Evolutionary conservation across 2,888 invertebrate genomes (phyloP).

Genomic region (Encarsia formosa): DNA sequence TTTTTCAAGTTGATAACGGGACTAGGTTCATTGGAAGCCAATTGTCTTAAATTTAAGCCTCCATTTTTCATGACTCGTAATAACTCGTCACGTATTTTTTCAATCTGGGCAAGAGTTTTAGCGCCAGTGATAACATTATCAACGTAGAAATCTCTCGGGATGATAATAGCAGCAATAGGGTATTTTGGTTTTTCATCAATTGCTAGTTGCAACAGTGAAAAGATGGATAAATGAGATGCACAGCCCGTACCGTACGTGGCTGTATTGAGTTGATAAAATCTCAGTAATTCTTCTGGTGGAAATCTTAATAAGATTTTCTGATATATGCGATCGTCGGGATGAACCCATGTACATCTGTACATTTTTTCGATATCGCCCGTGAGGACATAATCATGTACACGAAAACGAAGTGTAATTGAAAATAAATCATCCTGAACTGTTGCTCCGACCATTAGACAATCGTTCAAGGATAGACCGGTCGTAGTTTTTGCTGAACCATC

Average conservation of each 20-base stretch:
- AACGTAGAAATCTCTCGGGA: constrained; percentile 1
- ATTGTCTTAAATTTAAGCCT: constrained; percentile 5
- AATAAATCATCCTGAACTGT: constrained; percentile 29
- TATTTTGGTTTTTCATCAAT: background rate
- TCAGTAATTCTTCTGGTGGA: background rate
- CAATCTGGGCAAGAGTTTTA: background rate
- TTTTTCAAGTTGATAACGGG: background rate
- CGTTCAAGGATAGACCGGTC: constrained; percentile 33
- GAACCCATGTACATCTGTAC: background rate
- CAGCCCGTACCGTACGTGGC: constrained; percentile 1
- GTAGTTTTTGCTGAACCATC: constrained; percentile 34
- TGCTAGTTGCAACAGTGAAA: background rate
- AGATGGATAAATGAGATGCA: background rate
- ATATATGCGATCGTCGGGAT: background rate
- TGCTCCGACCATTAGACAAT: constrained; percentile 32
- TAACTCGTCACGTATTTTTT: background rate
- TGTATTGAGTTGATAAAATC: background rate
- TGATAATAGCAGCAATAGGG: background rate
- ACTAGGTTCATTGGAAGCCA: constrained; percentile 5
- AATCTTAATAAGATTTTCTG: background rate
- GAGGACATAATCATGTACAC: background rate
- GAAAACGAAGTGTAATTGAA: background rate
- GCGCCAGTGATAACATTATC: constrained; percentile 7
- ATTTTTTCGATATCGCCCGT: constrained; percentile 8
- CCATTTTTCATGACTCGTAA: background rate